Evolutionary conservation across 2,113 vertebrate genomes (phyloP), one percentile per base, ranked within the genome.

Genomic region (Brienomyrus longianalis): DNA sequence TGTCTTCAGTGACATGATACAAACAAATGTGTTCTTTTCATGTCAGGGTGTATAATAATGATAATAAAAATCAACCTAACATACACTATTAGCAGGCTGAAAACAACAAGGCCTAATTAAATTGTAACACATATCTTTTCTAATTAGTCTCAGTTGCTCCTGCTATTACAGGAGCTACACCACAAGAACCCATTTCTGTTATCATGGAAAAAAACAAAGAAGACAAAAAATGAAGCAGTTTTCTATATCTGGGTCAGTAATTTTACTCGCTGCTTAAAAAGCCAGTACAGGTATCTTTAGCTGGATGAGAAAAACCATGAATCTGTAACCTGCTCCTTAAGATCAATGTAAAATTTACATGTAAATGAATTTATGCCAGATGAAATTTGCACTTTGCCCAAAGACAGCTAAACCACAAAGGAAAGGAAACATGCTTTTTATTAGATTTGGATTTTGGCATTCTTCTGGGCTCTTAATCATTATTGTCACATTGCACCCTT

Each of bases 301-400:
- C 2, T 83, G 43, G 77, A 45, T 45, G 15, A 39, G 43, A 43
- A 83, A 19, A 43, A 83, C 1, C 35, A 45, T 45, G 77, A 39
- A 45, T 83, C 8, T 31, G 62, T 70, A 70, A 83, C 17, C 39
- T 83, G 31, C 77, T 83, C 35, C 43, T 43, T 83, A 83, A 83
- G 77, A 45, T 83, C 77, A 83, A 83, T 83, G 43, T 45, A 45
- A 45, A 83, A 70, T 83, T 80, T 83, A 83, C 31, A 83, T 83
- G 15, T 83, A 83, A 83, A 83, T 83, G 19, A 83, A 45, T 83
- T 7, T 17, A 80, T 80, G 13, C 5, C 74, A 31, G 9, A 39
- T 31, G 35, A 39, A 31, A 77, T 31, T 83, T 83, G 39, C 17
- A 43, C 31, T 43, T 83, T 83, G 77, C 13, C 77, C 43, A 83